Evolutionary conservation across 92 coral and sea anemone species (phyloP).

Genomic region (Paramuricea clavata): DNA sequence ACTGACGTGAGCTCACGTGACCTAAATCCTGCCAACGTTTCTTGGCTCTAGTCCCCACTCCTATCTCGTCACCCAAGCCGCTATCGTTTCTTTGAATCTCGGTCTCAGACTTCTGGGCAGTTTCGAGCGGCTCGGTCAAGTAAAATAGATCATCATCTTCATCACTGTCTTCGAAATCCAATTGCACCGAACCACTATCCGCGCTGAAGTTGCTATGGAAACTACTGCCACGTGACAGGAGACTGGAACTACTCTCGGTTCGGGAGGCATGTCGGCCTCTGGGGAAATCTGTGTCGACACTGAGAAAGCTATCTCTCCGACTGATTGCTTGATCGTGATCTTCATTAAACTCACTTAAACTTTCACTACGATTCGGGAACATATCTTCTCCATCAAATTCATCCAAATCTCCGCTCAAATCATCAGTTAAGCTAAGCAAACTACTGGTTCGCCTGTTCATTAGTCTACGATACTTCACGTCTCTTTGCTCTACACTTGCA

Average conservation of each 20-base stretch:
- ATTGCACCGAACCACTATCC: constrained; percentile 97
- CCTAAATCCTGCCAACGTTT: constrained; percentile 92
- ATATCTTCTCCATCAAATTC: neutral
- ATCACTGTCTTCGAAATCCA: constrained; percentile 75
- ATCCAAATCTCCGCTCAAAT: constrained; percentile 5
- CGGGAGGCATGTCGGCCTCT: neutral
- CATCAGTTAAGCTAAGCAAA: constrained; percentile 30
- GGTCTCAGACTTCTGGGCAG: constrained; percentile 74
- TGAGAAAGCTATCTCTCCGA: constrained; percentile 17
- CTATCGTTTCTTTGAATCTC: constrained; percentile 95
- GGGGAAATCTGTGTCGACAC: neutral
- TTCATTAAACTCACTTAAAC: constrained; percentile 8
- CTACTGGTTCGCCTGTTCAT: constrained; percentile 32
- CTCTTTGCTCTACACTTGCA: neutral
- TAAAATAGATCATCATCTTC: constrained; percentile 61
- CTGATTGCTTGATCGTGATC: neutral
- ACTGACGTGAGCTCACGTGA: constrained; percentile 84
- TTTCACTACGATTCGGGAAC: constrained; percentile 13
- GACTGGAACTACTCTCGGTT: constrained; percentile 24
- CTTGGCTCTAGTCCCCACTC: constrained; percentile 60
- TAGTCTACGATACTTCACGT: neutral
- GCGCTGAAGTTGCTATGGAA: constrained; percentile 95
- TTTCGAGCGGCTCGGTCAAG: neutral
- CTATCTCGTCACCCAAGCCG: constrained; percentile 95
- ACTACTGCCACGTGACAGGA: constrained; percentile 65